These are phyloP conservation scores for Patella pellucida DNA, from an alignment of 2,888 invertebrate genomes.

Conservation along the genomic window DNA sequence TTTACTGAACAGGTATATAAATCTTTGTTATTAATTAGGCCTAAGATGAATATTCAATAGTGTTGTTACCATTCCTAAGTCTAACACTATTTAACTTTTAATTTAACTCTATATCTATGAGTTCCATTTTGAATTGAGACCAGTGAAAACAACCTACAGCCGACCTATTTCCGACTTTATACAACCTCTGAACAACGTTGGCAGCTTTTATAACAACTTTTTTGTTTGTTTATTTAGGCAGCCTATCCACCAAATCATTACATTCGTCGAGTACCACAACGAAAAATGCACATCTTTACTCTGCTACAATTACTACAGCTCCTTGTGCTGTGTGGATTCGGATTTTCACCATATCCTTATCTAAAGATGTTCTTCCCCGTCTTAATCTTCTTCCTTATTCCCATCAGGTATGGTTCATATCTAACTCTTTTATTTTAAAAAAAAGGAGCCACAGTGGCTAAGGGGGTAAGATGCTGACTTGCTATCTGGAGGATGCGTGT, in stretches of 20 bases:
- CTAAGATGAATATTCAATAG: no score
- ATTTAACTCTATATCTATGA: not conserved
- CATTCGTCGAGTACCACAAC: slow-evolving; percentile 73
- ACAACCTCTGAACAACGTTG: no score
- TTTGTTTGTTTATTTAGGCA: slow-evolving; percentile 63
- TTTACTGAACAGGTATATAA: slow-evolving; percentile 75
- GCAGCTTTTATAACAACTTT: no score
- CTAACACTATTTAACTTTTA: not conserved
- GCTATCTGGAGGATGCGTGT: no score
- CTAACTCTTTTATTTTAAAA: no score
- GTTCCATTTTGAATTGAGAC: not conserved
- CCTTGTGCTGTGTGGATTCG: slow-evolving; percentile 71
- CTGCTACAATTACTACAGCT: slow-evolving; percentile 72
- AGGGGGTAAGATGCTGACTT: no score
- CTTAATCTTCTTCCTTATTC: slow-evolving; percentile 72
- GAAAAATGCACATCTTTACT: slow-evolving; percentile 74
- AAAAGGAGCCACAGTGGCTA: no score
- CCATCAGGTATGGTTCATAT: slow-evolving; percentile 69
- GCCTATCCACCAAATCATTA: slow-evolving; percentile 75
- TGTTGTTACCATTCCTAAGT: no score
- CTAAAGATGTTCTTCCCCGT: slow-evolving; percentile 78
- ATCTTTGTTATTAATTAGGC: no score
- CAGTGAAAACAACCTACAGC: no score
- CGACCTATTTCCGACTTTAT: no score
- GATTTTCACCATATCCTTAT: slow-evolving; percentile 73